A percentile compares a stretch with the other conserved stretches of the same genome.
Evolutionary conservation across 2,888 invertebrate species (phyloP).

Genomic region (Meloe dianella): DNA sequence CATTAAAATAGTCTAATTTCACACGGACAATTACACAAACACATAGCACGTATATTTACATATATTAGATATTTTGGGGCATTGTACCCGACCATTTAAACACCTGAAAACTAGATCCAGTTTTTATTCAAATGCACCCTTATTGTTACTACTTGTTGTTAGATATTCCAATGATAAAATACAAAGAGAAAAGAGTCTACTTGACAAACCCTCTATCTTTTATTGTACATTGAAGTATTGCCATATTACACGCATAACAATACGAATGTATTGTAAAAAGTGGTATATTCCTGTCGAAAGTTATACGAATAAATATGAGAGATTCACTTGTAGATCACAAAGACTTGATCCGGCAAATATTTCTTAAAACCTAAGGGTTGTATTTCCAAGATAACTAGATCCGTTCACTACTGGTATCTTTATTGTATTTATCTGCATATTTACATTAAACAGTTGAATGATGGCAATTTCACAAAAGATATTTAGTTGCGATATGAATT

Average conservation of each 20-base stretch:
- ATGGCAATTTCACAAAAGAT: conserved; percentile 21
- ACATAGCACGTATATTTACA: neutral
- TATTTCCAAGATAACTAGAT: neutral
- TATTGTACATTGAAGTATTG: conserved; percentile 23
- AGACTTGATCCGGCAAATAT: conserved; percentile 20
- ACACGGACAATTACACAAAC: conserved; percentile 39
- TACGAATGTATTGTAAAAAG: conserved; percentile 22
- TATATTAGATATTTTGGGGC: conserved; percentile 8
- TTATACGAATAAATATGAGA: conserved; percentile 15
- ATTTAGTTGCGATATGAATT: conserved; percentile 29
- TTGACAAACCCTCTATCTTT: conserved; percentile 2
- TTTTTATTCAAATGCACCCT: conserved; percentile 12
- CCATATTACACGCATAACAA: conserved; percentile 33
- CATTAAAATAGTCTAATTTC: conserved; percentile 41
- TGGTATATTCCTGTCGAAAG: conserved; percentile 21
- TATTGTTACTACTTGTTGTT: conserved; percentile 7
- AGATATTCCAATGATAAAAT: conserved; percentile 15
- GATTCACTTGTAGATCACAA: conserved; percentile 25
- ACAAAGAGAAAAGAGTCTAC: neutral
- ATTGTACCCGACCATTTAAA: conserved; percentile 13
- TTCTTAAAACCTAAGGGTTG: neutral
- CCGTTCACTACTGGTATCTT: neutral
- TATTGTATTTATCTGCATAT: neutral
- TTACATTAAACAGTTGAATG: neutral
- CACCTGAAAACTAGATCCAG: conserved; percentile 28